These are phyloP conservation scores for Dyspetes luteomarginatus DNA, from an alignment of 2,888 invertebrate species.

Conservation along the genomic window DNA sequence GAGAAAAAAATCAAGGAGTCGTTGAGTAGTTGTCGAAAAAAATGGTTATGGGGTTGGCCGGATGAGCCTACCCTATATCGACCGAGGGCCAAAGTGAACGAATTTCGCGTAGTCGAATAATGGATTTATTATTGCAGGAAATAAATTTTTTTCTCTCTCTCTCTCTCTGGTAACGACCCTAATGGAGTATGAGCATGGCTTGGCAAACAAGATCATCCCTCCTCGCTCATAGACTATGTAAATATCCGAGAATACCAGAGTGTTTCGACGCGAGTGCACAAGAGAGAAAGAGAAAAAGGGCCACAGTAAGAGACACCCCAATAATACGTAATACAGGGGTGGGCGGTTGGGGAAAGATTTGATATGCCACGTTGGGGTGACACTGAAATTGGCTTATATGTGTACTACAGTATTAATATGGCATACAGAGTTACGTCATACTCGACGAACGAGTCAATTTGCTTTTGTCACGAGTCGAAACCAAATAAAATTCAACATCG, in stretches of 20 bases:
- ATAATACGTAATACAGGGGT: conserved; percentile 62
- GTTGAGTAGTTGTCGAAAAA: too few species aligned
- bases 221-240: conserved; percentile 81
- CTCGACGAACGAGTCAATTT: conserved; percentile 64
- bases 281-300: conserved; percentile 60
- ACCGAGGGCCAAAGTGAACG: conserved; percentile 65
- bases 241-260: conserved; percentile 75
- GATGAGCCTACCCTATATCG: background rate
- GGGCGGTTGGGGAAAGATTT: conserved; percentile 76
- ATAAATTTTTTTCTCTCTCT: conserved; percentile 81
- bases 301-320: conserved; percentile 68
- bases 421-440: conserved; percentile 51
- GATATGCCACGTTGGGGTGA: conserved; percentile 78
- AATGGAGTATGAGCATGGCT: conserved; percentile 81
- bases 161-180: conserved; percentile 79
- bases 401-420: conserved; percentile 50
- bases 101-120: conserved; percentile 77
- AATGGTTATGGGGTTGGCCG: background rate
- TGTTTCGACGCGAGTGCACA: conserved; percentile 59
- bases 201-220: conserved; percentile 83
- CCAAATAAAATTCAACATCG: conserved; percentile 62
- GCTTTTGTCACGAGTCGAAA: conserved; percentile 61
- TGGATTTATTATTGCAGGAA: conserved; percentile 83
- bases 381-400: conserved; percentile 78
- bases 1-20: too few species aligned